Conservation (phyloP, 2,797 vertebrate species). For the Acrocephalus scirpaceus region DNA sequence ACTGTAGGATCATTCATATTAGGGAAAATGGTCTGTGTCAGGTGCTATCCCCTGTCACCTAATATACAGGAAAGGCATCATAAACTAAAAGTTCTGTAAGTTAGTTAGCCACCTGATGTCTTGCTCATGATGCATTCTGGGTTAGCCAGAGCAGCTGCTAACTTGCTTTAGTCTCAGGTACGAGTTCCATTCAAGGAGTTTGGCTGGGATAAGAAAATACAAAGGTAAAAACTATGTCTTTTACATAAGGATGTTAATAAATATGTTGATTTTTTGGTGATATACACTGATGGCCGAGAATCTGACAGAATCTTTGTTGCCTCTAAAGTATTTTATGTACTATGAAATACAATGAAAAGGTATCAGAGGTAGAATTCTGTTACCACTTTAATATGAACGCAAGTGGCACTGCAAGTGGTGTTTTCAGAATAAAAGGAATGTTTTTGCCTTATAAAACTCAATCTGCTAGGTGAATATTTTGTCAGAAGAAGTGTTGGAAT, state of each 20-base stretch:
- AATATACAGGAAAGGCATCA: not conserved
- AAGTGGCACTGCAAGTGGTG: not conserved
- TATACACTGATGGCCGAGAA: not conserved
- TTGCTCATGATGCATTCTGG: not conserved
- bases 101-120: not conserved
- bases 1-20: not conserved
- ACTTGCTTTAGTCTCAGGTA: not conserved
- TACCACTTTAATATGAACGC: not conserved
- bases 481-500: not conserved
- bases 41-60: not conserved
- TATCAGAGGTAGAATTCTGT: not conserved
- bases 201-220: not conserved
- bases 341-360: not conserved
- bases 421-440: not conserved
- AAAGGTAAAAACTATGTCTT: not conserved
- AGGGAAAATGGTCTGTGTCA: not conserved
- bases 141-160: not conserved
- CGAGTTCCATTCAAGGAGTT: not conserved
- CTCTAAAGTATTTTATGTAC: not conserved
- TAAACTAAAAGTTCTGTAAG: not conserved
- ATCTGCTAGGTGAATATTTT: not conserved
- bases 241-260: not conserved
- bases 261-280: not conserved
- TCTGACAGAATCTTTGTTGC: not conserved
- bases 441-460: not conserved